Evolutionary conservation across 1,140 invertebrate genomes (phyloP), one percentile per base, ranked within the genome.

Genomic region (Hyles euphorbiae): DNA sequence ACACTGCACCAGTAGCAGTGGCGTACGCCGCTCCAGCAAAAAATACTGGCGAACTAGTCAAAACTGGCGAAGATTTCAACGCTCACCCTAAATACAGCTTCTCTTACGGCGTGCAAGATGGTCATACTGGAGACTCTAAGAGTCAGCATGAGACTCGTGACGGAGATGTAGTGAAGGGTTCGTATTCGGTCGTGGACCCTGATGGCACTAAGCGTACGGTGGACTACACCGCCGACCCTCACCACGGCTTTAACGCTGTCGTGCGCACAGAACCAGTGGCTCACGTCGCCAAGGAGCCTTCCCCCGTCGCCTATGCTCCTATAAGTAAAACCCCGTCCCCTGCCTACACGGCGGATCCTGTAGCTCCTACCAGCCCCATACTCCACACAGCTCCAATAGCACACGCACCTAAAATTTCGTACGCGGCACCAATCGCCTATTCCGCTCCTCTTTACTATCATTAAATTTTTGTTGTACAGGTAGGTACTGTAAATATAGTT

Each of bases 151-250:
- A 94, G 77, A 90, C 82, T n/a, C 88, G 92, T 34, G 88, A 92
- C 61, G 92, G 92, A 11, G 91, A 92, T 60, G 77, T 91, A 0
- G 91, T 92, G 5, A 89, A 92, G 68, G 93, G 93, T 53, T 90
- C 90, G 44, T 93, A 93, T 80, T 92, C 91, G 5, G 77, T 93
- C 3, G 89, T 92, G 9, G 92, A 94, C 78, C 91, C 93, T 5
- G 93, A 94, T 68, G 93, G 93, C 55, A 91, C 90, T 65, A 91
- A 91, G 72, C 90, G 93, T 60, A 93, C 91, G 46, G 92, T 93
- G 0, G 91, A 93, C 53, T 94, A 94, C 79, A 92, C 92, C 6
- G 90, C 90, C 50, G 91, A 91, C 65, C 78, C 83, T 52, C 87
- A 90, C 70, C 90, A 89, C 48, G 90, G 90, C 60, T 91, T 91